These are phyloP conservation scores for Epinotia ramella DNA, from an alignment of 2,888 invertebrate species.

Conservation along the genomic window DNA sequence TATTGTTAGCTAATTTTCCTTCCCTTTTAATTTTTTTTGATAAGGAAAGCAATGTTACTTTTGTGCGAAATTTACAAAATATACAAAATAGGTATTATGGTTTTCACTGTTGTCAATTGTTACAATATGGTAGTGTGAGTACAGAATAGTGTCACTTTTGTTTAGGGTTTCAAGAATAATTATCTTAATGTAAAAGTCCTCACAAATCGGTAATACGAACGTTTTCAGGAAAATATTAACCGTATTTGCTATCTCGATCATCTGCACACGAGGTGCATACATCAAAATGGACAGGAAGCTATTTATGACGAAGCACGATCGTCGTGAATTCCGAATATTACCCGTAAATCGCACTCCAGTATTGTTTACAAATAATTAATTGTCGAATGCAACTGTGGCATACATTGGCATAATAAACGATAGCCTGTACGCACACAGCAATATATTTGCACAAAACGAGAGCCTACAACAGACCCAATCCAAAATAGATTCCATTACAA, in stretches of 20 bases:
- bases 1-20: too few relatives aligned
- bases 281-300: slow-evolving; percentile 50
- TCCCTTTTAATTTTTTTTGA: too few relatives aligned
- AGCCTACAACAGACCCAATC: slow-evolving; percentile 38
- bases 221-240: background rate
- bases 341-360: slow-evolving; percentile 59
- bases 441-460: slow-evolving; percentile 39
- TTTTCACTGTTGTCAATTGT: too few relatives aligned
- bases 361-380: slow-evolving; percentile 85
- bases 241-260: background rate
- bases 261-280: background rate
- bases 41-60: too few relatives aligned
- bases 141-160: background rate
- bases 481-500: slow-evolving; percentile 52
- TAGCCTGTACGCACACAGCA: slow-evolving; percentile 68
- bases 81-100: too few relatives aligned
- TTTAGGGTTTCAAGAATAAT: too few relatives aligned
- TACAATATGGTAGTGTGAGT: background rate
- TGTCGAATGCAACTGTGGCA: slow-evolving; percentile 79
- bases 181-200: too few relatives aligned
- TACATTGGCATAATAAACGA: slow-evolving; percentile 81
- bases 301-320: slow-evolving; percentile 72
- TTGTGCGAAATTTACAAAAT: too few relatives aligned
- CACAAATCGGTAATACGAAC: background rate
- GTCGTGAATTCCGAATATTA: slow-evolving; percentile 56